These are phyloP conservation scores for Phrynosoma platyrhinos DNA, from an alignment of 2,113 vertebrate genomes.

Conservation along the genomic window DNA sequence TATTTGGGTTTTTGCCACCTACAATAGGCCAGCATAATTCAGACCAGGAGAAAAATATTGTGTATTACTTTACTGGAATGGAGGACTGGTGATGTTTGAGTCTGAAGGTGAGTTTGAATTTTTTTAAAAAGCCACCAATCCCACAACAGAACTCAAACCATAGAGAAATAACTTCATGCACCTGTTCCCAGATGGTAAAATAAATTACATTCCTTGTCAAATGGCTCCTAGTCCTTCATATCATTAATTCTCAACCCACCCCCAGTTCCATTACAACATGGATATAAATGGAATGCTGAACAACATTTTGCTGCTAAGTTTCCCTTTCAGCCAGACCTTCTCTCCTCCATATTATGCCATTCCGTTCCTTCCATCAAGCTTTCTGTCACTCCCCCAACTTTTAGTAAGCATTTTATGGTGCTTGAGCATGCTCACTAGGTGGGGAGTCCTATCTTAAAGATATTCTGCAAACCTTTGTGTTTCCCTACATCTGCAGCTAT, in stretches of 20 bases:
- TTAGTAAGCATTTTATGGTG: too few relatives aligned
- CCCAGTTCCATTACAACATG: too few relatives aligned
- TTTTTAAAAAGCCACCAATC: too few relatives aligned
- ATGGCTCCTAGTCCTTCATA: neutral
- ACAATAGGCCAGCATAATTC: neutral
- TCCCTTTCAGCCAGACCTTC: too few relatives aligned
- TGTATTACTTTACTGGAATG: neutral
- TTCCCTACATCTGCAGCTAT: neutral
- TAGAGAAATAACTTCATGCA: neutral
- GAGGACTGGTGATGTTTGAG: too few relatives aligned
- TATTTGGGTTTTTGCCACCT: neutral
- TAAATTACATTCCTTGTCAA: neutral
- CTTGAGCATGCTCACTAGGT: too few relatives aligned
- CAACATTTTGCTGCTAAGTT: too few relatives aligned
- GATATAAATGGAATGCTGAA: neutral
- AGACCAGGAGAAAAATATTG: neutral
- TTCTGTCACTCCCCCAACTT: too few relatives aligned
- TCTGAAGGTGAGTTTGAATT: neutral
- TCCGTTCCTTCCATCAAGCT: too few relatives aligned
- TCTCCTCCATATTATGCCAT: too few relatives aligned
- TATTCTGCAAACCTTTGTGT: too few relatives aligned
- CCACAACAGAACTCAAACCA: neutral
- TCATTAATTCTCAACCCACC: neutral
- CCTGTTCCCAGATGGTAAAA: neutral
- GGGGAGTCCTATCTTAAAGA: too few relatives aligned